Evolutionary conservation across 2,888 invertebrate genomes (phyloP), one percentile per base, ranked within the genome.

Genomic region (Bhutanitis thaidina): DNA sequence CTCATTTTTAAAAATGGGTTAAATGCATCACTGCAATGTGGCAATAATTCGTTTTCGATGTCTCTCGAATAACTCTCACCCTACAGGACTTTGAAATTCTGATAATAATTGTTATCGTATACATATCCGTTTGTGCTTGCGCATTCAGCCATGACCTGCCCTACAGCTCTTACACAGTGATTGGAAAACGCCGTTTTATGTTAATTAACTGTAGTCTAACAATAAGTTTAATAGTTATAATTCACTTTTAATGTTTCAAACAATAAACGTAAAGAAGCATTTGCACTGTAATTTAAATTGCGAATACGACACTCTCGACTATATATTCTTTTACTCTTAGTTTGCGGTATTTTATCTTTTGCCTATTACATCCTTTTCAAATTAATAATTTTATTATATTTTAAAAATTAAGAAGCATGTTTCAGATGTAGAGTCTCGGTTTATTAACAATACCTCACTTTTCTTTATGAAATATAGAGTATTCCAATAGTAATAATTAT

Each of bases 121-220:
- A 77, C 74, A 78, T 81, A 84, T 88, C 86, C 87, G 85, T 80
- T 81, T 76, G 62, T 76, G 75, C 75, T 80, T 78, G 78, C 80
- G 77, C 82, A 77, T 78, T 67, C 78, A 83, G 78, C 85, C 87
- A 80, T 86, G 86, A 88, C 87, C 87, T 87, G 81, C 85, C 87
- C 82, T 83, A 85, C 79, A 77, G 75, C 71, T 76, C 77, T 67
- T 59, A 63, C 65, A 56, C 68, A 74, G 68, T 67, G 74, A 79
- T 77, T 77, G 72, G 72, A 67, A 68, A 74, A 76, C 70, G 73
- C 66, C 69, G 64, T 77, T 32, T 71, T 74, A 71, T 79, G 67
- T 64, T 67, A 70, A 72, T 76, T 66, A 56, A 38, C 49, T 55
- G 14, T 52, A 65, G 54, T 55, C 59, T 53, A 20, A 32, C 32